These are phyloP conservation scores for Patella ulyssiponensis DNA, from an alignment of 2,888 invertebrate genomes.

Conservation along the genomic window DNA sequence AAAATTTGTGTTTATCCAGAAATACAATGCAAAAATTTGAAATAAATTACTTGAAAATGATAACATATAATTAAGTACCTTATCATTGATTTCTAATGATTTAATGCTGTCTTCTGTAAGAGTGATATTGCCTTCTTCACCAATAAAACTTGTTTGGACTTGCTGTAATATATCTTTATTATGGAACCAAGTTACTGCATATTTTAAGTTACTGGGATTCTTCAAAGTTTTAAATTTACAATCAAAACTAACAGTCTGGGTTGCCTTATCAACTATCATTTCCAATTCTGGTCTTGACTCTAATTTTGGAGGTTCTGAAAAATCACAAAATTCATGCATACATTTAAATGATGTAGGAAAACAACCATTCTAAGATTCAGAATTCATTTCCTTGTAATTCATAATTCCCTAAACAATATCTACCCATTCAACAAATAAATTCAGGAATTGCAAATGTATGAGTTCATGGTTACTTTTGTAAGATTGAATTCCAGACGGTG, in stretches of 20 bases:
- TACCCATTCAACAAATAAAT: too few relatives aligned
- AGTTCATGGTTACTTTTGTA: too few relatives aligned
- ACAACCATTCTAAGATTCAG: neutral
- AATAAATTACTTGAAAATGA: too few relatives aligned
- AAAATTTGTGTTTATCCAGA: too few relatives aligned
- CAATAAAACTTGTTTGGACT: neutral
- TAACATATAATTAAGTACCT: neutral
- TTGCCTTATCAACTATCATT: conserved; percentile 28
- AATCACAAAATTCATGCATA: neutral
- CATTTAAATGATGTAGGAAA: neutral
- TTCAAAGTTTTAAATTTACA: conserved; percentile 39
- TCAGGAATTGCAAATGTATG: too few relatives aligned
- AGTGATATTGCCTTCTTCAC: neutral
- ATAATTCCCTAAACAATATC: too few relatives aligned
- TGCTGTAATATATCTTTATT: conserved; percentile 19
- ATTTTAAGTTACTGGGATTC: conserved; percentile 28
- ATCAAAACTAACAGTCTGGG: conserved; percentile 28
- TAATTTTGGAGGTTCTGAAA: conserved; percentile 43
- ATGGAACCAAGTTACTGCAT: conserved; percentile 41
- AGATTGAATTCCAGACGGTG: too few relatives aligned
- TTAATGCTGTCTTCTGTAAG: neutral
- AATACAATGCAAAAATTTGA: too few relatives aligned
- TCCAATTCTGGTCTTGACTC: conserved; percentile 33
- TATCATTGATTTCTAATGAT: neutral
- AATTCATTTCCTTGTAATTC: too few relatives aligned